Evolutionary conservation across 2,113 vertebrate species (phyloP), one percentile per base, ranked within the genome.

Genomic region (Bettongia penicillata): DNA sequence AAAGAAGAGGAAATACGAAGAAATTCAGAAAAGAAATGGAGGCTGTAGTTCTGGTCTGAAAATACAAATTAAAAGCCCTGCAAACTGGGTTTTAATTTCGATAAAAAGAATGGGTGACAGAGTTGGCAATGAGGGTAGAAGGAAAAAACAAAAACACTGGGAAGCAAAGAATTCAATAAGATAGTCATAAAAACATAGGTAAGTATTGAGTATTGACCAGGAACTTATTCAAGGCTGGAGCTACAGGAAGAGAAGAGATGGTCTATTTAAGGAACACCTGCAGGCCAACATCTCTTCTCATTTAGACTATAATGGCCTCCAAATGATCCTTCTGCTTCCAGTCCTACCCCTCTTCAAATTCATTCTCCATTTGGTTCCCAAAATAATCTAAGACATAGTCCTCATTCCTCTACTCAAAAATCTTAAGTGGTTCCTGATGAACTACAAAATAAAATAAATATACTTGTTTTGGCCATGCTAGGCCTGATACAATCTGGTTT

Each of bases 1-100:
- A 31, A 94, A 96, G 77, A 95, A 28, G 10, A 91, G 25, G 84
- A 89, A 68, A 93, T 3, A 68, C 8, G 0, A 77, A 37, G 94
- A 93, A 47, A 92, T 52, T 50, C 68, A 91, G 53, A 2, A 93
- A 19, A 57, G 51, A 91, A 96, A 89, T 23, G 77, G 0, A 84
- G 12, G 94, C 68, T n/a, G 24, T 92, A 84, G 94, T 89, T 92
- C 55, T 96, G 22, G 37, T 92, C 51, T 95, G 23, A 95, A 91
- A 61, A 37, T 93, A 84, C 23, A 37, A 53, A 91, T 24, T 23
- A 90, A 93, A 68, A 89, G 43, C 94, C 24, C 14, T 4, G 68
- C 8, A 37, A 53, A 94, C 57, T 37, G 57, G 57, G 11, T 31
- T 61, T 61, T 61, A n/a, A 94, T 9, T 43, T 12, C 61, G 94